Conservation (phyloP, 2,797 vertebrate species). For the Erithacus rubecula region DNA sequence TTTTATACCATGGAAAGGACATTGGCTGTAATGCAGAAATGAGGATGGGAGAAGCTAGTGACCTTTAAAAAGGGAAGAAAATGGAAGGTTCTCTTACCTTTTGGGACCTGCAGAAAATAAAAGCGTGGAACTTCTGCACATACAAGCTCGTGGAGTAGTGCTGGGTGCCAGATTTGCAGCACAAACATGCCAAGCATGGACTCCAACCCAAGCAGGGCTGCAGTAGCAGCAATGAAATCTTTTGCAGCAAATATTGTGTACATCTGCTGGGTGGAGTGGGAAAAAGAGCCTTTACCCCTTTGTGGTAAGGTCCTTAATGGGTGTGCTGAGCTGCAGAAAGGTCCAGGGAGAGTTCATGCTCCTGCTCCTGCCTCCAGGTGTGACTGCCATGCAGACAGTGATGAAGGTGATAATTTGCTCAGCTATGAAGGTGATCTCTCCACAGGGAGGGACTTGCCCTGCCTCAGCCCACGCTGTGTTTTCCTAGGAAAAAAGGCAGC, state of each 20-base stretch:
- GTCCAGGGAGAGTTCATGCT: neutral
- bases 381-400: neutral
- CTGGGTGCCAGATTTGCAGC: neutral
- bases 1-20: neutral
- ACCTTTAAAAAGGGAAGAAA: neutral
- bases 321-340: neutral
- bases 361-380: neutral
- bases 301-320: neutral
- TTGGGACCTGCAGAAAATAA: neutral
- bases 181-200: neutral
- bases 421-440: neutral
- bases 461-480: neutral
- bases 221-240: neutral
- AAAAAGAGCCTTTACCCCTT: neutral
- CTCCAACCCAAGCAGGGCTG: neutral
- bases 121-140: neutral
- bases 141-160: accelerated
- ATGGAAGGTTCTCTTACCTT: neutral
- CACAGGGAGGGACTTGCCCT: neutral
- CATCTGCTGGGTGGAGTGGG: neutral
- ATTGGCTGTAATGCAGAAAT: neutral
- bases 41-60: neutral
- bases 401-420: neutral
- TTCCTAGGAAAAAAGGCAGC: neutral
- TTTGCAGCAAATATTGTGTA: neutral